These are phyloP conservation scores for Gadus macrocephalus DNA, from an alignment of 2,113 vertebrate species.

Conservation along the genomic window DNA sequence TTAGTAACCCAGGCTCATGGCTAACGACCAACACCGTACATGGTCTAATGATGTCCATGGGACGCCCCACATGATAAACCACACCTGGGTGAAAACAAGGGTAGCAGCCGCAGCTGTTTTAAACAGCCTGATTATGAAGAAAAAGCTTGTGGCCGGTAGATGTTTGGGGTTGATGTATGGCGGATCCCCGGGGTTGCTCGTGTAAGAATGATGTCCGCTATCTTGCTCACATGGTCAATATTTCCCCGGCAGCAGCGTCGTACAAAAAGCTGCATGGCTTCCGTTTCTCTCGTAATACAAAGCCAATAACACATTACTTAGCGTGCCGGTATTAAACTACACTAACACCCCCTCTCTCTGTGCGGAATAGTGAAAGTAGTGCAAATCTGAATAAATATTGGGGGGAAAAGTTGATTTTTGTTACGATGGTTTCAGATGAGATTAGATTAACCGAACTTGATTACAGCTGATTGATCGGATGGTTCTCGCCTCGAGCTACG, in stretches of 20 bases:
- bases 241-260: too few relatives aligned
- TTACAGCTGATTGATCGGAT: neutral
- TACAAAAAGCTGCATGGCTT: too few relatives aligned
- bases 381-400: neutral
- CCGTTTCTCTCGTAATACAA: neutral
- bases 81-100: neutral
- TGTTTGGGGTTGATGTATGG: neutral
- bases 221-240: too few relatives aligned
- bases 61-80: neutral
- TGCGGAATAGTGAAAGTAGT: neutral
- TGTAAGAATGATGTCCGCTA: too few relatives aligned
- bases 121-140: conserved; percentile 2
- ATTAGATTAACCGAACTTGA: neutral
- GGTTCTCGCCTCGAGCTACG: too few relatives aligned
- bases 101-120: neutral
- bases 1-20: too few relatives aligned
- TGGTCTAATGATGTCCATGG: neutral
- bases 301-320: neutral
- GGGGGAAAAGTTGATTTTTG: neutral
- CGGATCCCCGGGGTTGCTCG: too few relatives aligned
- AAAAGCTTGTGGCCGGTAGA: neutral
- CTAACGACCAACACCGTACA: too few relatives aligned
- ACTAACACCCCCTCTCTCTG: neutral
- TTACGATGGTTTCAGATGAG: neutral
- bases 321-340: neutral